Base-by-base conservation (phyloP, 1,140 invertebrate genomes). In the Drosophila suzukii region DNA sequence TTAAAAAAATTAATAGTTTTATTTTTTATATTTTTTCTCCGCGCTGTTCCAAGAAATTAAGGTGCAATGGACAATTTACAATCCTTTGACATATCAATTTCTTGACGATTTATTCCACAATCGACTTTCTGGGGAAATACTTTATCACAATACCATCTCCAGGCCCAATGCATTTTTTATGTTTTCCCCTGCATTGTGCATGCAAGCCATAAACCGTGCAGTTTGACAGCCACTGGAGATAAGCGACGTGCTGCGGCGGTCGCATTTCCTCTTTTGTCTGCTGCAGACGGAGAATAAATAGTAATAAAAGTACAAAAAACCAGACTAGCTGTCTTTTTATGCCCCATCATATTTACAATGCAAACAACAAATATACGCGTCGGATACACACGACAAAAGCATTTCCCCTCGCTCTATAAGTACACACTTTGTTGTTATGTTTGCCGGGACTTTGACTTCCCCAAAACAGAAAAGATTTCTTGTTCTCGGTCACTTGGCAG, bases 221-320 rank as follows among this genome's bases (percentile, higher is more conserved):
- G 81, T 84, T 84, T 80, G 61, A 53, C n/a, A 65, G 30, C 36
- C 66, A 84, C 72, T 84, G 79, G 57, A 73, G 70, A 72, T 72
- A 73, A 41, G 59, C 65, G 66, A 67, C 66, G 55, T 71, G 73
- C 78, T 63, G 77, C 77, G 76, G 39, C 53, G 53, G 30, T 59
- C 67, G 55, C 68, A 74, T 78, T 78, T 77, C 59, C 53, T 75
- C 54, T 63, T 75, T 65, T 56, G 51, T 56, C 53, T 54, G 73
- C 62, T 47, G 39, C 47, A 60, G 68, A 47, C 39, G 44, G 27
- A 71, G 67, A 70, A 70, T 71, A 71, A 71, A 57, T 71, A 58
- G 67, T 49, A 71, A 71, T 71, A 71, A 71, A 71, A 70, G 65
- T 71, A 71, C 67, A 71, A 71, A 70, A 71, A 71, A 70, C 15